Base-by-base conservation (phyloP, 2,888 invertebrate genomes). In the Melanostoma mellinum region DNA sequence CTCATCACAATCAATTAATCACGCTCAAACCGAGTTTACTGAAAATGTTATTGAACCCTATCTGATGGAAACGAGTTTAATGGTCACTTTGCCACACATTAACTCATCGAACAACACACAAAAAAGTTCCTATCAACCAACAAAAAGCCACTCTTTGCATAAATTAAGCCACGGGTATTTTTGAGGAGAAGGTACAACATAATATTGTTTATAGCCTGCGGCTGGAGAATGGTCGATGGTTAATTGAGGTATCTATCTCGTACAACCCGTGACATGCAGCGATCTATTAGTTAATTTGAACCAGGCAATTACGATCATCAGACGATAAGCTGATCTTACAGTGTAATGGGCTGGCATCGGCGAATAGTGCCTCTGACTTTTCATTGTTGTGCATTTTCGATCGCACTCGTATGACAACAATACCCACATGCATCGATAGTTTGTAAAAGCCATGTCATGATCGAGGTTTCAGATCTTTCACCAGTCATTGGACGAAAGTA, bases 231-330 rank as follows among this genome's bases (percentile, higher is more conserved):
- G 80, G 76, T 35, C 35, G 6, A 44, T 42, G 30, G 61, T 46
- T 65, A 81, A 81, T 81, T 76, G 80, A 76, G 36, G 65, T 63
- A 81, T 81, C 76, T 60, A 72, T 76, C 65, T 81, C 55, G 48
- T 50, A 53, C 40, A 72, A 60, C 55, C 63, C 67, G n/a, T 55
- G 71, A 65, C 71, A 56, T 76, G 69, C 48, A 48, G 65, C 65
- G 33, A 67, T 61, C 76, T 72, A 72, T 81, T 81, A 81, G 58
- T 67, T 67, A 76, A 76, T 56, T 75, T 63, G 42, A 63, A 69
- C 75, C 79, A 30, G 56, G 61, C 38, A 40, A 30, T 63, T 35
- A 46, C 38, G 75, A 80, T 63, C 80, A 71, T 36, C 36, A 48
- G 32, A 55, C 38, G 38, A 50, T 55, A 67, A 67, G 6, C 4